Base-by-base conservation (phyloP, 2,797 vertebrate genomes). In the Coendou prehensilis region DNA sequence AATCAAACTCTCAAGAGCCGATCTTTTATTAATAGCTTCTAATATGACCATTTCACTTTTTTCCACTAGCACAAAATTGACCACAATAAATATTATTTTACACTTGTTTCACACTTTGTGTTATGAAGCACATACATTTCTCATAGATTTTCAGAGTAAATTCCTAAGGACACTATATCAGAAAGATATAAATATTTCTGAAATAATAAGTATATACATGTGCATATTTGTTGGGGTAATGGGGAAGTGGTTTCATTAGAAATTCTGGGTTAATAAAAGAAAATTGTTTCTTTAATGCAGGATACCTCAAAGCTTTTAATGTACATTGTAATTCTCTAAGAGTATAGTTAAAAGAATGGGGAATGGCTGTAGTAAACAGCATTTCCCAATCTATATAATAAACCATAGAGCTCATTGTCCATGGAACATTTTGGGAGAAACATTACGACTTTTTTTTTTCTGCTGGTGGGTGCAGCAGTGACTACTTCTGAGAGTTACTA, bases 101-200 rank as follows among this genome's bases (percentile, higher is more conserved):
- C 63, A 57, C 63, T 88, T 93, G 54, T 45, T 90, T 67, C 83
- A 93, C 85, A 30, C n/a, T 93, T 94, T 88, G 50, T 79, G 59
- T 87, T 95, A 59, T 22, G 61, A 76, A 80, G n/a, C 67, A 57
- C 37, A 76, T 81, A 67, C 54, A 56, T 86, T 89, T 95, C 79
- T 97, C 41, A 52, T 69, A 73, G 71, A 84, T 52, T 86, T 93
- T 81, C 63, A 80, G 54, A 83, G 15, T 37, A 8, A 37, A 20
- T 86, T 88, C 26, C 30, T 90, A 80, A 87, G 52, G 79, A 90
- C 33, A 54, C 20, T 33, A 75, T 63, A 28, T 93, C 54, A 87
- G 87, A 94, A 96, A 84, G 56, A 95, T 86, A 4, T 67, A 92
- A 93, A 67, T 80, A 13, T 76, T 90, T 94, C 86, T 63, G 37